Percentiles rank a stretch among this genome's conserved stretches.
phyloP scores from a whole-genome alignment of 2,888 invertebrate genomes.

The Acholoe squamosa region DNA sequence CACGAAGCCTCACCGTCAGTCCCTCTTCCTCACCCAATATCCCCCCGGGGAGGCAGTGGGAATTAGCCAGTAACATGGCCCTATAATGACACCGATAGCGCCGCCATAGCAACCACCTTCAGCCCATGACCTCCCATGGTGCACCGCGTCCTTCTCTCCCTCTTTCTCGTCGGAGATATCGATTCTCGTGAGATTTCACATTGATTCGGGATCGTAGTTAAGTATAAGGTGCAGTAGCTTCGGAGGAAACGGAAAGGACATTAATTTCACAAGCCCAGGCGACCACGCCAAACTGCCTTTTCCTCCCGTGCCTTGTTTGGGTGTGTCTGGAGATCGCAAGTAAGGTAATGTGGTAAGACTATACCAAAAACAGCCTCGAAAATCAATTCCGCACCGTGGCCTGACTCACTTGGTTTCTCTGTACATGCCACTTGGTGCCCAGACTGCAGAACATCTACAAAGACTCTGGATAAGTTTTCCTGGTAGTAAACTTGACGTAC shows the following conservation, averaged over 20 bases:
- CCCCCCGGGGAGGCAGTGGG: constrained; percentile 5
- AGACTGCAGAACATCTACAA: too few species aligned
- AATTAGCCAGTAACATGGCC: not conserved
- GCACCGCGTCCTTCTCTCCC: not conserved
- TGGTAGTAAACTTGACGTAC: too few species aligned
- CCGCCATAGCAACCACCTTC: not conserved
- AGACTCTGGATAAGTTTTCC: too few species aligned
- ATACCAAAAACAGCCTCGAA: not conserved
- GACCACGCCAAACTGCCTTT: not conserved
- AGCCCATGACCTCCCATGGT: not conserved
- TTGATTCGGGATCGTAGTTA: constrained; percentile 10
- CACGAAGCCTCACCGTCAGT: not conserved
- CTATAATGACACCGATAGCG: constrained; percentile 31
- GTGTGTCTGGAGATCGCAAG: not conserved
- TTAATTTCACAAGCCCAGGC: constrained; percentile 10
- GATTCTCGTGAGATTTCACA: constrained; percentile 27
- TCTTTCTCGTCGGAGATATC: not conserved
- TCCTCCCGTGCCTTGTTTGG: not conserved
- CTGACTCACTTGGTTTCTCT: too few species aligned
- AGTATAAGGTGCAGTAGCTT: not conserved
- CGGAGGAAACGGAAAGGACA: not conserved
- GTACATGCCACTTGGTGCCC: too few species aligned
- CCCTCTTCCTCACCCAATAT: not conserved
- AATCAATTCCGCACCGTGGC: not conserved
- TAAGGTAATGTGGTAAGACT: not conserved